Base-by-base conservation (phyloP, 2,797 vertebrate genomes). In the Syngnathus rostellatus region DNA sequence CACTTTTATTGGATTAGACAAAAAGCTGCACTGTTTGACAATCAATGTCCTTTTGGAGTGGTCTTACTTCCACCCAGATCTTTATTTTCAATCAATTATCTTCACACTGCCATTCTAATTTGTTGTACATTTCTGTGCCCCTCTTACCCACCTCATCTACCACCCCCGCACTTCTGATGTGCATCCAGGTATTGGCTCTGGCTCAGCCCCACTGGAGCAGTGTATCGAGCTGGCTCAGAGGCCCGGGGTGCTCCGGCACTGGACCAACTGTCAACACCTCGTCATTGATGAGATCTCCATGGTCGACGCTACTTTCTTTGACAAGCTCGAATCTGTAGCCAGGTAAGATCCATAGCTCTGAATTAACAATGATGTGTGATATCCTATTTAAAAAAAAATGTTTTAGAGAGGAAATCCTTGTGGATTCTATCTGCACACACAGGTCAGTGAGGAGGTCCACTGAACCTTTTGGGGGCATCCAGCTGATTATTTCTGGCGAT, bases 201-300 rank as follows among this genome's bases (percentile, higher is more conserved):
- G 97, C 67, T 92, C 91, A 5, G 94, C 94, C 6, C 90, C 94
- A 0, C 83, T 99, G 77, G 91, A 93, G n/a, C 96, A 96, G 72
- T 99, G 96, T 38, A 79, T 98, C 38, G 93, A 95, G 79, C 84
- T 98, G 78, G 96, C 95, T 0, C 94, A 94, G 85, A 86, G 95
- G 43, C 90, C 93, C 0, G 91, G 93, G 0, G 93, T 97, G 55
- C 87, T 93, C 46, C 95, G 92, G 80, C 93, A 95, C 75, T 99
- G 97, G 97, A 88, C 93, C 51, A 91, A 79, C 80, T 98, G 96
- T 72, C 93, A 87, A 23, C 93, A 94, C 74, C 89, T 99, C 59
- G 90, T 99, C 85, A 94, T 99, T 0, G 96, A 99, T 1, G 96
- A 98, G 87, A 86, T 99, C 76, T 99, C 97, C 8, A 98, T 99